Evolutionary conservation across 2,113 vertebrate species (phyloP).

Genomic region (Casuarius casuarius): DNA sequence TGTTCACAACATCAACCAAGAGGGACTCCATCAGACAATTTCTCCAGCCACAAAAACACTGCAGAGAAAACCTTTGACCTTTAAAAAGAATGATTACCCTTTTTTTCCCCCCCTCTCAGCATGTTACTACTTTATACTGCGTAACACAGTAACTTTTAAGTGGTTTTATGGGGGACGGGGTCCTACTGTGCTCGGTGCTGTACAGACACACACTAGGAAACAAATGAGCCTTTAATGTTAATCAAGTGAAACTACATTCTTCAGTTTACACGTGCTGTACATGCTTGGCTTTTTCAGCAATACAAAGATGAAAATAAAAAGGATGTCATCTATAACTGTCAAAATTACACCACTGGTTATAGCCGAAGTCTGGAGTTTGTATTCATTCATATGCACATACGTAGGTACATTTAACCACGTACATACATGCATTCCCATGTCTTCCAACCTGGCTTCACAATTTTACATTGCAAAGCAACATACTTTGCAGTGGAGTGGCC

Average conservation of each 20-base stretch:
- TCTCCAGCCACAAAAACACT: not conserved
- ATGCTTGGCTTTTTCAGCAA: constrained; percentile 6
- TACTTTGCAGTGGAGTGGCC: not conserved
- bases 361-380: not conserved
- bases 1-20: not conserved
- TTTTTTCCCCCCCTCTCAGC: not conserved
- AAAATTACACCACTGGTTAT: not conserved
- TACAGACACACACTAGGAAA: not conserved
- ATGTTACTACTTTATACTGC: not conserved
- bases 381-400: not conserved
- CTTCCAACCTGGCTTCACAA: not conserved
- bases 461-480: not conserved
- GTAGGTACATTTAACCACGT: not conserved
- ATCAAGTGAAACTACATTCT: not conserved
- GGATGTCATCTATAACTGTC: not conserved
- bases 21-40: not conserved
- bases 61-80: not conserved
- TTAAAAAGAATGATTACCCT: not conserved
- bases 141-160: constrained; percentile 5
- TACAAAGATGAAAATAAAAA: not conserved
- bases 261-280: not conserved
- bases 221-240: constrained; percentile 30
- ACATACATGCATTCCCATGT: not conserved
- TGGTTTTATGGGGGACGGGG: not conserved
- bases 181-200: not conserved